A percentile compares a stretch with the other conserved stretches of the same genome.
These are phyloP conservation scores for Murina feae DNA, from an alignment of 2,113 vertebrate species.

Conservation along the genomic window DNA sequence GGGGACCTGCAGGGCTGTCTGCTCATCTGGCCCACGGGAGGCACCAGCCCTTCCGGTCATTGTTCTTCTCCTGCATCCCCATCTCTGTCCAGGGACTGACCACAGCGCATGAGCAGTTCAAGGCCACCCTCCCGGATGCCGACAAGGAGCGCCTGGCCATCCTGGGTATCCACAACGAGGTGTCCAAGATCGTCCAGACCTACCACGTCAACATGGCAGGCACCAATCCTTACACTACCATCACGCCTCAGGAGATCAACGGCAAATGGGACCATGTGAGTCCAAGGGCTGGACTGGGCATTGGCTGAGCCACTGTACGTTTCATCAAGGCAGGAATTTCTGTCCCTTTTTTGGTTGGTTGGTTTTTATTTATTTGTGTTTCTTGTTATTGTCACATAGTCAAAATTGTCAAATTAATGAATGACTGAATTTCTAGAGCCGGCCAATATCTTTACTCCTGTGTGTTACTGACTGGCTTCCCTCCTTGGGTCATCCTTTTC, in stretches of 20 bases:
- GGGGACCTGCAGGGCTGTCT: neutral
- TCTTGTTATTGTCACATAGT: neutral
- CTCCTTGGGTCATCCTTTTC: neutral
- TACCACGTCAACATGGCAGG: constrained; percentile 98
- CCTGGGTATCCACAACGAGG: constrained; percentile 97
- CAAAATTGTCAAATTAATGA: neutral
- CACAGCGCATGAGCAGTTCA: constrained; percentile 98
- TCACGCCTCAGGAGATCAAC: constrained; percentile 95
- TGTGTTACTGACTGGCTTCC: neutral
- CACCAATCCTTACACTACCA: constrained; percentile 95
- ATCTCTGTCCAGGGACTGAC: constrained; percentile 87
- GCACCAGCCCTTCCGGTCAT: constrained; percentile 20
- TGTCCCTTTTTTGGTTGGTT: neutral
- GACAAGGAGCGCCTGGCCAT: constrained; percentile 97
- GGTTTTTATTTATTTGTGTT: neutral
- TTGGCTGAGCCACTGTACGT: neutral
- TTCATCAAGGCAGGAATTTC: neutral
- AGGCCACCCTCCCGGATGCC: constrained; percentile 95
- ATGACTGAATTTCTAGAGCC: neutral
- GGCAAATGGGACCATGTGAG: constrained; percentile 98
- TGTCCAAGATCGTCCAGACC: constrained; percentile 96
- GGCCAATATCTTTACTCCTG: neutral
- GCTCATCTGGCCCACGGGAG: neutral
- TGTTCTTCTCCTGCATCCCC: neutral
- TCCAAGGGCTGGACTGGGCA: constrained; percentile 8